These are phyloP conservation scores for Macaca nemestrina DNA, from an alignment of 2,113 vertebrate genomes.

Conservation along the genomic window DNA sequence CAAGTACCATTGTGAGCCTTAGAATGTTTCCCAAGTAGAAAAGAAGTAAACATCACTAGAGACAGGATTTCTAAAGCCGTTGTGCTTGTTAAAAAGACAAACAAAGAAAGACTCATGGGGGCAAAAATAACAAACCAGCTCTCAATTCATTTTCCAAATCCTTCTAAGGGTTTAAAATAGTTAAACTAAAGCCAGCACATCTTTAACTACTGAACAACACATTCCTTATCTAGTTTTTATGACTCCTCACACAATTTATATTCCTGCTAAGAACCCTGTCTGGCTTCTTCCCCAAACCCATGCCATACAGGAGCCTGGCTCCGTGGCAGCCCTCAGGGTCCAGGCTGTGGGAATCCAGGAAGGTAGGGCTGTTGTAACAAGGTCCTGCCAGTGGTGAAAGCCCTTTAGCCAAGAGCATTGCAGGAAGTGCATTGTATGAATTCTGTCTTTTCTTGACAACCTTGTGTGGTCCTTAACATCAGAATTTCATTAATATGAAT, in stretches of 20 bases:
- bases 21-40: conserved; percentile 66
- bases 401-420: not conserved
- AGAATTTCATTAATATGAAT: not conserved
- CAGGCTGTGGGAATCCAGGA: rapidly evolving
- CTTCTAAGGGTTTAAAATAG: conserved; percentile 36
- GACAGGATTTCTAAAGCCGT: conserved; percentile 50
- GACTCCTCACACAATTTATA: not conserved
- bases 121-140: conserved; percentile 42
- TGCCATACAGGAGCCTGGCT: not conserved
- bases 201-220: not conserved
- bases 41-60: conserved; percentile 62
- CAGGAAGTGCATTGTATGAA: not conserved
- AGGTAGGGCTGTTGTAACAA: not conserved
- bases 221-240: not conserved
- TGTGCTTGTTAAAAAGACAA: conserved; percentile 51
- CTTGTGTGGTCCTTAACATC: not conserved
- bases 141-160: conserved; percentile 44
- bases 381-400: not conserved
- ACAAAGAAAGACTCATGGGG: not conserved
- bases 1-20: conserved; percentile 52
- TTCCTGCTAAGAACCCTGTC: not conserved
- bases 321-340: not conserved
- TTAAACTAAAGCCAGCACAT: conserved; percentile 42
- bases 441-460: not conserved
- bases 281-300: not conserved